Percentiles rank a stretch among this genome's conserved stretches.
phyloP scores from a whole-genome alignment of 2,797 vertebrate species.

The Hyperoplus lanceolatus region DNA sequence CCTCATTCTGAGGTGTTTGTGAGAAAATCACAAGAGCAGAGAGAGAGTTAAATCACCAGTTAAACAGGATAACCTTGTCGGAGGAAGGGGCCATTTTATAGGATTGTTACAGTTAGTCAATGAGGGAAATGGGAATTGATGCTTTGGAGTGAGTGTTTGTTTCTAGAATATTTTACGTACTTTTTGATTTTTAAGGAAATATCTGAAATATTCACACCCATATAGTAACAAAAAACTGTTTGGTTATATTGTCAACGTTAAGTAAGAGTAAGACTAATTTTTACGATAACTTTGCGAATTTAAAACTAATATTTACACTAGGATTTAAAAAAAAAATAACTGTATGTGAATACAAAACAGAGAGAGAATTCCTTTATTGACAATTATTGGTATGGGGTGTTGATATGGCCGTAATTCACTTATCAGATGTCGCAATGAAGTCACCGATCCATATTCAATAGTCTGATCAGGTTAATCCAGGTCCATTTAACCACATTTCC shows the following conservation, averaged over 20 bases:
- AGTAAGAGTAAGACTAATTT: too few species aligned
- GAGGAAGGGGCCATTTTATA: background rate
- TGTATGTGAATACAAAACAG: too few species aligned
- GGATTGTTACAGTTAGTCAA: background rate
- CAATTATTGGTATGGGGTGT: too few species aligned
- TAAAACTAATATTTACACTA: too few species aligned
- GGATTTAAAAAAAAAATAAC: too few species aligned
- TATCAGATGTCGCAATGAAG: too few species aligned
- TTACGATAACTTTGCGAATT: too few species aligned
- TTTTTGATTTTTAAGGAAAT: background rate
- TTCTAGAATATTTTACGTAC: background rate
- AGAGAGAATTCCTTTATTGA: too few species aligned
- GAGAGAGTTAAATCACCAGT: slow-evolving; percentile 5
- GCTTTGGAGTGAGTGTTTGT: background rate
- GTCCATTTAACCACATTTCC: too few species aligned
- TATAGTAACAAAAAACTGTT: background rate
- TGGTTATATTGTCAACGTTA: background rate
- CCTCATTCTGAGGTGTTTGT: slow-evolving; percentile 21
- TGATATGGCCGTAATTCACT: too few species aligned
- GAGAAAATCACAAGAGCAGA: slow-evolving; percentile 19
- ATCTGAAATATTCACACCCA: background rate
- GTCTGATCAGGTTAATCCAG: too few species aligned
- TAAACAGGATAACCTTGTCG: background rate
- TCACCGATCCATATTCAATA: too few species aligned
- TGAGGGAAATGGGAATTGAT: background rate